Evolutionary conservation across 2,113 vertebrate genomes (phyloP).

Genomic region (Mobula hypostoma): DNA sequence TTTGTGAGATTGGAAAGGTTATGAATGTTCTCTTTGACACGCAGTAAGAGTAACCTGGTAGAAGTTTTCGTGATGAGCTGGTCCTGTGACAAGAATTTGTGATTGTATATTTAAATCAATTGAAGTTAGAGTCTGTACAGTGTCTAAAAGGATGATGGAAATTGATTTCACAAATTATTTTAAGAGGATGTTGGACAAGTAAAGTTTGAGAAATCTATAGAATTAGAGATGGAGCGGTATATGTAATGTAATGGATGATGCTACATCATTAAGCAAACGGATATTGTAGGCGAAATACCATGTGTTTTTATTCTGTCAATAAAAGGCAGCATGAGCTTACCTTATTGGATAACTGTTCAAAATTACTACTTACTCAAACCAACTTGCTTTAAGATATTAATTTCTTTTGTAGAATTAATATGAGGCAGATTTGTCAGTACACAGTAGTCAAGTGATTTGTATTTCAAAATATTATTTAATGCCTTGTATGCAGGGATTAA

Average conservation of each 20-base stretch:
- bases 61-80: background rate
- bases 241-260: background rate
- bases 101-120: background rate
- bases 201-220: background rate
- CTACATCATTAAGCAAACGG: background rate
- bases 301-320: background rate
- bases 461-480: background rate
- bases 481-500: background rate
- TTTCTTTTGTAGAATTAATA: background rate
- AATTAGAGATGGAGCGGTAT: background rate
- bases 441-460: background rate
- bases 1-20: background rate
- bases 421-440: background rate
- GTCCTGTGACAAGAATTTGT: background rate
- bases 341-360: background rate
- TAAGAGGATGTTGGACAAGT: background rate
- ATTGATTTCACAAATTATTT: background rate
- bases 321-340: background rate
- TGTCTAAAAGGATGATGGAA: background rate
- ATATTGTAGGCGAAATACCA: background rate
- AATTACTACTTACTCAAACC: background rate
- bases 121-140: background rate
- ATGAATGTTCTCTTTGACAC: background rate
- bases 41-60: background rate
- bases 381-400: too few species aligned